phyloP scores from a whole-genome alignment of 2,797 vertebrate genomes.

The Hirundo rustica region DNA sequence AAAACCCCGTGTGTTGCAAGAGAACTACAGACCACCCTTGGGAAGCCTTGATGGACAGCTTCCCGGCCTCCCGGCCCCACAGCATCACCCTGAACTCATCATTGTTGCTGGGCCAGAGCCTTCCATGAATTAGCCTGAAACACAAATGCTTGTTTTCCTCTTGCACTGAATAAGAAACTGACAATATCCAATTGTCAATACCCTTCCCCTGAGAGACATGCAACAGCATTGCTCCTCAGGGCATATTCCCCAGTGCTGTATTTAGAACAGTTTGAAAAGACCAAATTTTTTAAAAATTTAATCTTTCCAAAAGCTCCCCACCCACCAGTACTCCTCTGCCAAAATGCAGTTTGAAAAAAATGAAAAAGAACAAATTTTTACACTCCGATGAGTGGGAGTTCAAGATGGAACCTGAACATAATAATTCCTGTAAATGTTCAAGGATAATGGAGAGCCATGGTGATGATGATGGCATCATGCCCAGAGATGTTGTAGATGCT shows the following conservation, averaged over 20 bases:
- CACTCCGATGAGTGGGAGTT: background rate
- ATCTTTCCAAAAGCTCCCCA: slow-evolving; percentile 39
- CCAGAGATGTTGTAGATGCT: background rate
- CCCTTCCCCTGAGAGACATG: slow-evolving; percentile 41
- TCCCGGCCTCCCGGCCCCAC: background rate
- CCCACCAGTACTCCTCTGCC: slow-evolving; percentile 34
- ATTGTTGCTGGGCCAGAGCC: slow-evolving; percentile 19
- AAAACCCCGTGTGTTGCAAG: slow-evolving; percentile 49
- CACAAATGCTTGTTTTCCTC: background rate
- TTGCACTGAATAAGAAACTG: background rate
- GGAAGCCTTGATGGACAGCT: slow-evolving; percentile 20
- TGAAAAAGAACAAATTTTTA: slow-evolving; percentile 1
- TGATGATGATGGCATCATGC: background rate
- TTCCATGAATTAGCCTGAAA: slow-evolving; percentile 28
- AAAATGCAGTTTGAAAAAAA: slow-evolving; percentile 41
- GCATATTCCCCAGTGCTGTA: slow-evolving; percentile 55
- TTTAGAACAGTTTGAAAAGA: slow-evolving; percentile 59
- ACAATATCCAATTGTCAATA: slow-evolving; percentile 59
- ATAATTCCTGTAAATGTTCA: background rate
- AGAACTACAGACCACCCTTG: slow-evolving; percentile 16
- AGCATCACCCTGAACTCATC: slow-evolving; percentile 3
- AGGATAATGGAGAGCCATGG: background rate
- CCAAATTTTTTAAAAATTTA: slow-evolving; percentile 9
- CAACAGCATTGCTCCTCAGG: slow-evolving; percentile 42
- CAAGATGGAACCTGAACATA: slow-evolving; percentile 21